Evolutionary conservation across 2,113 vertebrate species (phyloP).

Genomic region (Morone chrysops): DNA sequence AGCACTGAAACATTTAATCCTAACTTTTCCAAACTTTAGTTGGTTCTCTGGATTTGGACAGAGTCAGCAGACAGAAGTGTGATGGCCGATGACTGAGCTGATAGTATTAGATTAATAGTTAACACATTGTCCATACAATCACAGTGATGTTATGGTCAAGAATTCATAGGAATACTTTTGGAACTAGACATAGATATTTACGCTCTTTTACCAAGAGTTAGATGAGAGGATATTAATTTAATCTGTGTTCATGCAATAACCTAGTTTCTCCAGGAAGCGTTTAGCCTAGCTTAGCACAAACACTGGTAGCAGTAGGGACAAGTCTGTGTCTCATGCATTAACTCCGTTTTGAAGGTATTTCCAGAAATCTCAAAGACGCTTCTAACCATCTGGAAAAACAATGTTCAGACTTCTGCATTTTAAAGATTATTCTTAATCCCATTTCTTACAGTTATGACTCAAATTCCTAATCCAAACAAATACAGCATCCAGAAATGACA

Average conservation of each 20-base stretch:
- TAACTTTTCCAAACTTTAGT: background rate
- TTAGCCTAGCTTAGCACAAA: slow-evolving; percentile 1
- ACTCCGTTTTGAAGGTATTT: background rate
- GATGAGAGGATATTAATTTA: background rate
- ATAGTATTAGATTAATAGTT: background rate
- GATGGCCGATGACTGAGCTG: background rate
- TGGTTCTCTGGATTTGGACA: background rate
- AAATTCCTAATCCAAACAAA: background rate
- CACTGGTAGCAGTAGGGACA: background rate
- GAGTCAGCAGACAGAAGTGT: slow-evolving; percentile 3
- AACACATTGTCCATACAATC: too few relatives aligned
- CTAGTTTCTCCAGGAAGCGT: background rate
- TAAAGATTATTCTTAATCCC: background rate
- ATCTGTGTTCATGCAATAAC: background rate
- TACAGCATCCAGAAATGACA: background rate
- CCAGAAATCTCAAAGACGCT: background rate
- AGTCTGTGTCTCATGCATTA: background rate
- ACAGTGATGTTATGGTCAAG: background rate
- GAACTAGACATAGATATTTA: background rate
- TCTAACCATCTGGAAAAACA: too few relatives aligned
- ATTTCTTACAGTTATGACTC: background rate
- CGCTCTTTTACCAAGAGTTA: background rate
- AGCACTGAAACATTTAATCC: slow-evolving; percentile 27
- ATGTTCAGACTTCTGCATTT: background rate
- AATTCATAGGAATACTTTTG: background rate